Percentiles rank a stretch among this genome's conserved stretches.
Conservation (phyloP, 1,140 invertebrate species). For the Saccostrea echinata region DNA sequence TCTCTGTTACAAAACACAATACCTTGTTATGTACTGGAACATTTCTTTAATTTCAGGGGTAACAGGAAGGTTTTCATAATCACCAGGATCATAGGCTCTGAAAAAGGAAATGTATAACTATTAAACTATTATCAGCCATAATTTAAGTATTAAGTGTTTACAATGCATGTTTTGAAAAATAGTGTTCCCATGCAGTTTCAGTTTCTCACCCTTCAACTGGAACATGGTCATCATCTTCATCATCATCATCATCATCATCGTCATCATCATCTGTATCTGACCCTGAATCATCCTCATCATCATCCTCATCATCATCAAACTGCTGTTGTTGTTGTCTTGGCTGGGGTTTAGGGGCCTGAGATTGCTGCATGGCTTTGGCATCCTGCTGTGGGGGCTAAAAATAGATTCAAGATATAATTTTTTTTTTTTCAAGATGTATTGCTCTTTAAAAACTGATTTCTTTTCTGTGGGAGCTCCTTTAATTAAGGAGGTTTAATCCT, state of each 20-base stretch:
- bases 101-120: slow-evolving; percentile 66
- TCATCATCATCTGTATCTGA: slow-evolving; percentile 72
- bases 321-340: slow-evolving; percentile 49
- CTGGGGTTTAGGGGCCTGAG: slow-evolving; percentile 28
- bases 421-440: background rate
- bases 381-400: background rate
- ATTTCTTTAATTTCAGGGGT: slow-evolving; percentile 93
- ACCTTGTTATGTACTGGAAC: slow-evolving; percentile 96
- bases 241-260: slow-evolving; percentile 75
- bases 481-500: too few species aligned
- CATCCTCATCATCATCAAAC: slow-evolving; percentile 40
- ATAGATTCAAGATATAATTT: background rate
- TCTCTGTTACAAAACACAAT: slow-evolving; percentile 47
- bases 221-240: slow-evolving; percentile 76
- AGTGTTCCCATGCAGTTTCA: background rate
- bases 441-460: too few species aligned
- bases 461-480: too few species aligned
- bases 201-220: slow-evolving; percentile 77
- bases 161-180: background rate
- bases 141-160: background rate
- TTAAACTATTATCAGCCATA: background rate
- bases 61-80: slow-evolving; percentile 92
- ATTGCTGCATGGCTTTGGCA: background rate
- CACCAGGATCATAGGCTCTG: slow-evolving; percentile 90
- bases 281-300: slow-evolving; percentile 71